phyloP scores from a whole-genome alignment of 2,888 invertebrate genomes.

The Trisateles emortualis region DNA sequence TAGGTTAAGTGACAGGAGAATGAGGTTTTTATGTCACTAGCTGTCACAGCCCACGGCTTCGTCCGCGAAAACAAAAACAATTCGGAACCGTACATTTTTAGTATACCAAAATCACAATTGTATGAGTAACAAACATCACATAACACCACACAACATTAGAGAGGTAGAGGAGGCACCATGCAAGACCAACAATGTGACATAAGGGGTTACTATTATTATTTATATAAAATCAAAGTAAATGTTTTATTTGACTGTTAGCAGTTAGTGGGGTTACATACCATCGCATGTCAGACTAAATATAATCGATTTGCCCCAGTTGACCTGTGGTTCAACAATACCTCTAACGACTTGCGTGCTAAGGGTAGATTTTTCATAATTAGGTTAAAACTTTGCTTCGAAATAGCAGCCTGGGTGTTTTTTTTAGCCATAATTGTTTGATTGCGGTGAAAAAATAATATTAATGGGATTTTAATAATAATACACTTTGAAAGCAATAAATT shows the following conservation, averaged over 20 bases:
- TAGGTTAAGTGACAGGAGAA: neutral
- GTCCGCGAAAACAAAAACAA: too few relatives aligned
- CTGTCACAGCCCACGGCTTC: too few relatives aligned
- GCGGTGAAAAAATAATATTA: neutral
- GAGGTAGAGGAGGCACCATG: too few relatives aligned
- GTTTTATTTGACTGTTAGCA: neutral
- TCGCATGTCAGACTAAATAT: conserved; percentile 1
- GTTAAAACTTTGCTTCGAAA: neutral
- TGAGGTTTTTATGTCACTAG: too few relatives aligned
- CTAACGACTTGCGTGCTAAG: neutral
- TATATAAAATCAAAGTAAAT: neutral
- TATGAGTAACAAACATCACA: too few relatives aligned
- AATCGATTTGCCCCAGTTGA: conserved; percentile 9
- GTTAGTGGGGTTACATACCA: neutral
- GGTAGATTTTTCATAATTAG: neutral
- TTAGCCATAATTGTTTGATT: neutral
- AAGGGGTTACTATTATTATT: too few relatives aligned
- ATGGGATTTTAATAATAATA: neutral
- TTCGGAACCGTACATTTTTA: too few relatives aligned
- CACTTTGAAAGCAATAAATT: neutral
- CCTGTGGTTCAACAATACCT: neutral
- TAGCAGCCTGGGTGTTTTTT: neutral
- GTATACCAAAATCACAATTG: too few relatives aligned
- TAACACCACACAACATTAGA: too few relatives aligned
- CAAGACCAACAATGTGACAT: too few relatives aligned